These are phyloP conservation scores for Aphis craccivora DNA, from an alignment of 1,140 invertebrate species.

Conservation along the genomic window DNA sequence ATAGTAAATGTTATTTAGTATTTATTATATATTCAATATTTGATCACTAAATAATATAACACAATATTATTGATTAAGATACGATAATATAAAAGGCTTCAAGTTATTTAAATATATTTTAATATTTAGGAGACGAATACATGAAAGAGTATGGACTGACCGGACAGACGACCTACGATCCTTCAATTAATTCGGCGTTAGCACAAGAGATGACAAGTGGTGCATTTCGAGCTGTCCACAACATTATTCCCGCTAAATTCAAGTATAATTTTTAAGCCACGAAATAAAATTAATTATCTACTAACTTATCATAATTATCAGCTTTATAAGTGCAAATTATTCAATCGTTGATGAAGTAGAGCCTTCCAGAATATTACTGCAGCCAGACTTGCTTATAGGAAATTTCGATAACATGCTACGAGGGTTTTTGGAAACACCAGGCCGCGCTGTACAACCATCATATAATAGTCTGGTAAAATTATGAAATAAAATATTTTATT, in stretches of 20 bases:
- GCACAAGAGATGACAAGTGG: conserved; percentile 46
- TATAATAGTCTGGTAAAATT: conserved; percentile 25
- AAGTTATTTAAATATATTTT: neutral
- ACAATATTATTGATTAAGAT: neutral
- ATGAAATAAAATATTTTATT: no score
- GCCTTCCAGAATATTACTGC: neutral
- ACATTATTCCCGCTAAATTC: conserved; percentile 41
- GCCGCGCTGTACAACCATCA: conserved; percentile 12
- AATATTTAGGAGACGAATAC: conserved; percentile 13
- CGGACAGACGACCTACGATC: neutral
- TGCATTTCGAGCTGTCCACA: conserved; percentile 31
- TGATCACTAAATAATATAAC: neutral
- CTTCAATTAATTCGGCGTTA: conserved; percentile 14
- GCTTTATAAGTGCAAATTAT: conserved; percentile 31
- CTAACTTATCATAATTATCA: neutral
- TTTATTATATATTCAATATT: no score
- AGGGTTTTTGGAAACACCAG: conserved; percentile 44
- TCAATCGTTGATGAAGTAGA: conserved; percentile 12
- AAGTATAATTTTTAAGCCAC: neutral
- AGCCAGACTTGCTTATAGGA: conserved; percentile 27
- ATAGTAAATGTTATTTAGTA: neutral
- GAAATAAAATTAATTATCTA: neutral
- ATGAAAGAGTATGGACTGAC: conserved; percentile 34
- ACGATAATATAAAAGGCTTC: neutral
- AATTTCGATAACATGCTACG: conserved; percentile 32